Conservation (phyloP, 23 tunicate genomes). For the Corella eumyota region DNA sequence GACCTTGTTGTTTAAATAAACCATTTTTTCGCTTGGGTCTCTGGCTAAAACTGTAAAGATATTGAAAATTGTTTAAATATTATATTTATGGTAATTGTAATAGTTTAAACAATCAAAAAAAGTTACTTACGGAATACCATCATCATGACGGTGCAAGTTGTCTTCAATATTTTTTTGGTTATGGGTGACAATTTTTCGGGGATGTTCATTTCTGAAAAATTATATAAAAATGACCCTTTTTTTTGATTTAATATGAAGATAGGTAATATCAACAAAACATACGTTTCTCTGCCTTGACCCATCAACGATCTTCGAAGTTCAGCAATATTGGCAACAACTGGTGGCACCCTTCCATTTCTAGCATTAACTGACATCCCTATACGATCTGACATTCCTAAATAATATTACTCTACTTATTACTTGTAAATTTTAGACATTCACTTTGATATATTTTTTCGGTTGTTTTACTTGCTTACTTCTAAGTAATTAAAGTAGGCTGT, state of each 20-base stretch:
- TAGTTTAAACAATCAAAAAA: too few species aligned
- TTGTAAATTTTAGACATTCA: too few species aligned
- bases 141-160: background rate
- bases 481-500: too few species aligned
- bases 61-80: too few species aligned
- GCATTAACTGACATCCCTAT: conserved; percentile 39
- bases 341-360: conserved; percentile 49
- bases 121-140: conserved; percentile 27
- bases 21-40: conserved; percentile 4
- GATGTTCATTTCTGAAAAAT: background rate
- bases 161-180: background rate
- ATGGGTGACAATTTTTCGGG: background rate
- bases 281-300: conserved; percentile 81
- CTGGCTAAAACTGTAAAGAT: conserved; percentile 2
- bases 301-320: conserved; percentile 70
- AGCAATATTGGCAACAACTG: conserved; percentile 89
- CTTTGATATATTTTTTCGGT: too few species aligned
- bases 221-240: background rate
- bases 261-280: conserved; percentile 10
- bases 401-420: too few species aligned
- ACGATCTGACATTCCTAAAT: conserved; percentile 74
- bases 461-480: too few species aligned
- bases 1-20: too few species aligned
- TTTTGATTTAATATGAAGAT: background rate
- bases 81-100: too few species aligned